These are phyloP conservation scores for Timema podura DNA, from an alignment of 2,888 invertebrate species.

Conservation along the genomic window DNA sequence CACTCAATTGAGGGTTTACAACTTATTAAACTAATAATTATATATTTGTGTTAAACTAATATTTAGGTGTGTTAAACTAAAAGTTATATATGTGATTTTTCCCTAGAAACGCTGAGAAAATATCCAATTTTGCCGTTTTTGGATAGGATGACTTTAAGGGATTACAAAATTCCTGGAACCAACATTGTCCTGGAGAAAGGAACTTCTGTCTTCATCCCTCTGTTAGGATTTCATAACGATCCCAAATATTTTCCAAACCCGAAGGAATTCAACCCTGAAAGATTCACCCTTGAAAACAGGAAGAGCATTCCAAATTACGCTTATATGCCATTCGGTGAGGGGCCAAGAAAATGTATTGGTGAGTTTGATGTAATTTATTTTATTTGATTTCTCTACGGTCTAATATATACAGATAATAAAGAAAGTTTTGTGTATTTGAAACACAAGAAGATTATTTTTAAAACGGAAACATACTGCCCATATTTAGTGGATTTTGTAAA, in stretches of 20 bases:
- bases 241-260: background rate
- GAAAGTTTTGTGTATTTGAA: no score
- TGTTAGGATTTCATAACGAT: conserved; percentile 1
- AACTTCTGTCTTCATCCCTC: background rate
- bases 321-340: background rate
- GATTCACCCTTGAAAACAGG: background rate
- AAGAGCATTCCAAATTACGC: background rate
- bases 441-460: no score
- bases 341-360: background rate
- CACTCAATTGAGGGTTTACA: no score
- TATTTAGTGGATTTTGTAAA: no score
- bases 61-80: no score
- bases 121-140: background rate
- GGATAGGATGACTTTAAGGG: background rate
- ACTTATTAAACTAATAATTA: no score
- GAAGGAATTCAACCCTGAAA: conserved; percentile 1
- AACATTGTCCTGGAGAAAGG: background rate
- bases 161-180: background rate
- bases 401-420: no score
- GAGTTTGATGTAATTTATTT: no score
- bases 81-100: background rate
- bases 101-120: background rate
- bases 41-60: no score
- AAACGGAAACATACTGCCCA: no score
- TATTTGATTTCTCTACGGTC: no score